phyloP scores from a whole-genome alignment of 2,113 vertebrate species.

The Camelus dromedarius region DNA sequence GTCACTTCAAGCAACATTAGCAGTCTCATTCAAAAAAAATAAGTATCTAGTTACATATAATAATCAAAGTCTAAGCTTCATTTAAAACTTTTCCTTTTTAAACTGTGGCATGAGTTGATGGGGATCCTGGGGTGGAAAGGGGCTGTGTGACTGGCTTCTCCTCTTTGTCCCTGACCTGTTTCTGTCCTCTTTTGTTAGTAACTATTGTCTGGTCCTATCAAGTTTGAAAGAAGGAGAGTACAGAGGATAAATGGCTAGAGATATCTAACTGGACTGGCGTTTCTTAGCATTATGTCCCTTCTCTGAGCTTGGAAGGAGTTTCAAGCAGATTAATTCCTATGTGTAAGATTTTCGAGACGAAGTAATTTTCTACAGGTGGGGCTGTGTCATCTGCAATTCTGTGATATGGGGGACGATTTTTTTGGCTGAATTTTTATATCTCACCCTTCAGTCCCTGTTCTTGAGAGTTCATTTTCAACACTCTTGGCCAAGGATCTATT shows the following conservation, averaged over 20 bases:
- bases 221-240: neutral
- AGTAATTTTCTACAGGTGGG: neutral
- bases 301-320: neutral
- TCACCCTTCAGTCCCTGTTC: neutral
- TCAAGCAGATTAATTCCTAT: neutral
- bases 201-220: neutral
- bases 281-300: neutral
- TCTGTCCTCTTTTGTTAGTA: neutral
- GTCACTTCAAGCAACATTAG: neutral
- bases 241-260: neutral
- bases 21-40: neutral
- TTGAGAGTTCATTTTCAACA: neutral
- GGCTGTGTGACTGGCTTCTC: neutral
- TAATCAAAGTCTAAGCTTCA: neutral
- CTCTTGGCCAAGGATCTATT: neutral
- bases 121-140: rapidly evolving
- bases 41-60: neutral
- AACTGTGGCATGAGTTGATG: neutral
- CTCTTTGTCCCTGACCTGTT: neutral
- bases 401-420: neutral
- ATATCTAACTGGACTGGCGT: neutral
- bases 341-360: neutral
- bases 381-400: neutral
- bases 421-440: neutral
- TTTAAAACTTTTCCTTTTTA: neutral